phyloP scores from a whole-genome alignment of 2,113 vertebrate species.

The Leucoraja erinaceus region DNA sequence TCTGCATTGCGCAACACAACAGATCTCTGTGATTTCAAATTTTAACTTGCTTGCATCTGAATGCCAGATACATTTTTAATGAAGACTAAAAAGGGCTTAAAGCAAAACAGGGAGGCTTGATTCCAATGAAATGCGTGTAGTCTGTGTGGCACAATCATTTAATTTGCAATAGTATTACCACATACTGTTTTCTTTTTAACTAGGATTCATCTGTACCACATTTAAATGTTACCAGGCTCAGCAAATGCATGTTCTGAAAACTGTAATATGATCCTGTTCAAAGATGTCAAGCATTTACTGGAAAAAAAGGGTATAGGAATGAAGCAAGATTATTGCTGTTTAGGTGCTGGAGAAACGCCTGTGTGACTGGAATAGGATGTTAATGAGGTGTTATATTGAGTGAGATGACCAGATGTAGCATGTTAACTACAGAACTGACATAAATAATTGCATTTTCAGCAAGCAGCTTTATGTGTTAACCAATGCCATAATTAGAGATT shows the following conservation, averaged over 20 bases:
- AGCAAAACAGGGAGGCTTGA: background rate
- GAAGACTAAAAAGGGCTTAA: background rate
- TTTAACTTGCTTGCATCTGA: constrained; percentile 9
- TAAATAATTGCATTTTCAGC: constrained; percentile 9
- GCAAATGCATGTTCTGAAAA: background rate
- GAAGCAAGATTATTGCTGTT: background rate
- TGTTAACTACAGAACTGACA: background rate
- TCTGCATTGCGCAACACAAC: background rate
- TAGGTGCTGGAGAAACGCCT: constrained; percentile 21
- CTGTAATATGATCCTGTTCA: background rate
- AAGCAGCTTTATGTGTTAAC: constrained; percentile 1
- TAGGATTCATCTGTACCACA: background rate
- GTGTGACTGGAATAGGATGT: background rate
- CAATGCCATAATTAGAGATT: background rate
- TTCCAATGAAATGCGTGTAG: background rate
- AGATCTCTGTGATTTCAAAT: background rate
- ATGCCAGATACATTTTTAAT: constrained; percentile 6
- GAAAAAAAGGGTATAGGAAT: background rate
- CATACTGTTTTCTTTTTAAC: constrained; percentile 13
- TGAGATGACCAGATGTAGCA: constrained; percentile 32
- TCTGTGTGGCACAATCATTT: background rate
- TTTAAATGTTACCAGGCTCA: background rate
- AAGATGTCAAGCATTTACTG: background rate
- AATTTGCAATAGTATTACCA: background rate
- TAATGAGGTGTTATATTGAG: constrained; percentile 8